These are phyloP conservation scores for Himalopsyche phryganea DNA, from an alignment of 1,140 invertebrate species.

Conservation along the genomic window DNA sequence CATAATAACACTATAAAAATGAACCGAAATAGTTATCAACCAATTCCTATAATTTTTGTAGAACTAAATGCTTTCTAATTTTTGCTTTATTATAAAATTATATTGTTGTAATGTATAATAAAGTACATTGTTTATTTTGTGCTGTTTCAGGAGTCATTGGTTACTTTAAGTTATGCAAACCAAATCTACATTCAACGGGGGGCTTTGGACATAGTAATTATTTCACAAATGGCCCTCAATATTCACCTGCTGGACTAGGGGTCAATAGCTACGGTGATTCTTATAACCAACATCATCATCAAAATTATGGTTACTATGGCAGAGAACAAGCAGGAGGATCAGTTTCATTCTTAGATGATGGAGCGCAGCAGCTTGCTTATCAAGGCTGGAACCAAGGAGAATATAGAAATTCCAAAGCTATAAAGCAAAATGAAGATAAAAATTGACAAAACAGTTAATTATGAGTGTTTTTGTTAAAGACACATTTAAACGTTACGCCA, in stretches of 20 bases:
- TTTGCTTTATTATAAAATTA: no score
- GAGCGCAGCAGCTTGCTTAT: slow-evolving; percentile 69
- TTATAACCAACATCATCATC: slow-evolving; percentile 41
- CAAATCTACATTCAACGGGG: slow-evolving; percentile 52
- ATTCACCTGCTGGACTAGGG: slow-evolving; percentile 60
- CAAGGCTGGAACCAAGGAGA: slow-evolving; percentile 47
- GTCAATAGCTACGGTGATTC: slow-evolving; percentile 52
- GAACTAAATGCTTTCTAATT: no score
- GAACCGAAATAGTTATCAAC: no score
- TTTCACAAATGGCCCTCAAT: slow-evolving; percentile 54
- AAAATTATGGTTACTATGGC: slow-evolving; percentile 38
- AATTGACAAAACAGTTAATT: slow-evolving; percentile 4
- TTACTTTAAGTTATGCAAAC: slow-evolving; percentile 75
- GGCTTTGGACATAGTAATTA: slow-evolving; percentile 45
- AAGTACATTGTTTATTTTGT: no score
- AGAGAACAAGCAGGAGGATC: slow-evolving; percentile 48
- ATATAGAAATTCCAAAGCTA: slow-evolving; percentile 44
- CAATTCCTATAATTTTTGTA: no score
- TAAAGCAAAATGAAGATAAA: slow-evolving; percentile 34
- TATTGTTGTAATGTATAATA: no score
- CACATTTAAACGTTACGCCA: neutral
- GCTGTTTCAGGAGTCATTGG: slow-evolving; percentile 63
- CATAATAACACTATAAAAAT: no score
- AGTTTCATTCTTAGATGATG: slow-evolving; percentile 64
- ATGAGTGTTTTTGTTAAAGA: neutral